A percentile compares a stretch with the other conserved stretches of the same genome.
These are phyloP conservation scores for Rhinoptilus africanus DNA, from an alignment of 2,113 vertebrate species.

Conservation along the genomic window DNA sequence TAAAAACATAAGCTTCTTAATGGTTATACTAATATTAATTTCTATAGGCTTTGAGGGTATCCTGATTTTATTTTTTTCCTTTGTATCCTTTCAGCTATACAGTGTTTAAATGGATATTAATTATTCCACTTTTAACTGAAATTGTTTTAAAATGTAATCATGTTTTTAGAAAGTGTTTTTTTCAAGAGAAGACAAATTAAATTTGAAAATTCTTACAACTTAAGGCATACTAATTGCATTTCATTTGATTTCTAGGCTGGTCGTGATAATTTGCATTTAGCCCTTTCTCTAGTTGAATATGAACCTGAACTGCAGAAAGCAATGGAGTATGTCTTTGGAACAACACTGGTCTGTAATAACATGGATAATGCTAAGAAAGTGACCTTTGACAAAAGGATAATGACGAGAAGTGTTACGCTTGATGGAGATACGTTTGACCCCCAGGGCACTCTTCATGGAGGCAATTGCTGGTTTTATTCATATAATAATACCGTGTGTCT, in stretches of 20 bases:
- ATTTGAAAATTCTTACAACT: neutral
- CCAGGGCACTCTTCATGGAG: conserved; percentile 93
- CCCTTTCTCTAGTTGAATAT: conserved; percentile 86
- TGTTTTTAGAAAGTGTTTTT: neutral
- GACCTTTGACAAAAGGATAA: conserved; percentile 89
- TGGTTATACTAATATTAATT: neutral
- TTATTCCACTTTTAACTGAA: neutral
- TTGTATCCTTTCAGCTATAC: neutral
- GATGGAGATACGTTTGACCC: conserved; percentile 93
- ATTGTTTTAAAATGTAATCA: neutral
- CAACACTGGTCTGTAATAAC: conserved; percentile 85
- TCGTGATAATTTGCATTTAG: conserved; percentile 78
- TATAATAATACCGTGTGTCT: neutral
- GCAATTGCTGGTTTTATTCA: conserved; percentile 58
- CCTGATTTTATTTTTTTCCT: neutral
- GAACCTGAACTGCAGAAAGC: conserved; percentile 88
- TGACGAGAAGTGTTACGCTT: conserved; percentile 88
- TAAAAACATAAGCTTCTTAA: neutral
- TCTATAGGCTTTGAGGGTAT: neutral
- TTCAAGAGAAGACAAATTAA: neutral
- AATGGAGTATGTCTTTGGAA: conserved; percentile 96
- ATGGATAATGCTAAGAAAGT: conserved; percentile 93
- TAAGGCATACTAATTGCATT: neutral
- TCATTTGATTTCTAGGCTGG: conserved; percentile 78
- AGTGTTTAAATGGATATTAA: neutral